phyloP scores from a whole-genome alignment of 2,797 vertebrate genomes.

The Echeneis naucrates region DNA sequence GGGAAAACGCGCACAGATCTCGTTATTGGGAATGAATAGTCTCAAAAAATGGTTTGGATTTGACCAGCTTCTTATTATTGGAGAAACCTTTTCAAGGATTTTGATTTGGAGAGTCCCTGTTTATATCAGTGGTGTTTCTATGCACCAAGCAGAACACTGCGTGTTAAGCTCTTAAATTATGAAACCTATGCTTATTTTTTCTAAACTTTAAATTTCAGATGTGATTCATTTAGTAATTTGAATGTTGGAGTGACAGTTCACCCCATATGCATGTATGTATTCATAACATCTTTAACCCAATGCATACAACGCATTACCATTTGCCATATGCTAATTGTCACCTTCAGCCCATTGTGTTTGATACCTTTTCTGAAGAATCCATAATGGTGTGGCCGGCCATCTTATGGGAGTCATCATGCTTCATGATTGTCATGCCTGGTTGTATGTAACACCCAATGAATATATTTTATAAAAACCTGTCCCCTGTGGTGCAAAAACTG shows the following conservation, averaged over 20 bases:
- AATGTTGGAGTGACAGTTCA: too few species aligned
- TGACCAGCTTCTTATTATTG: neutral
- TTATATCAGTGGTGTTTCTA: too few species aligned
- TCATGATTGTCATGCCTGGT: neutral
- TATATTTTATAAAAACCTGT: neutral
- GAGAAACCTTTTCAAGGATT: too few species aligned
- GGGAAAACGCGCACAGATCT: neutral
- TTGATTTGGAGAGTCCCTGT: too few species aligned
- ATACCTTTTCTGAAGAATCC: constrained; percentile 22
- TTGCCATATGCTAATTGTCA: neutral
- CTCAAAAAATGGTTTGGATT: too few species aligned
- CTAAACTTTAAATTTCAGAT: neutral
- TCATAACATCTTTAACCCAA: neutral
- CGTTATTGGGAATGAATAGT: neutral
- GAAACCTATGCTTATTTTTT: neutral
- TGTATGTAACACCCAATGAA: constrained; percentile 5
- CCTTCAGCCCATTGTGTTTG: neutral
- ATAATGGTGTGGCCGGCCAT: neutral
- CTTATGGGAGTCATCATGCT: neutral
- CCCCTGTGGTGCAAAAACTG: neutral
- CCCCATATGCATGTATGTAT: neutral
- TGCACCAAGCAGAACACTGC: neutral
- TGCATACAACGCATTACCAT: neutral
- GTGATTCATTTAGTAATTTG: neutral
- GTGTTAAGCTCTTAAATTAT: neutral